These are phyloP conservation scores for Blennius ocellaris DNA, from an alignment of 2,113 vertebrate species.

Conservation along the genomic window DNA sequence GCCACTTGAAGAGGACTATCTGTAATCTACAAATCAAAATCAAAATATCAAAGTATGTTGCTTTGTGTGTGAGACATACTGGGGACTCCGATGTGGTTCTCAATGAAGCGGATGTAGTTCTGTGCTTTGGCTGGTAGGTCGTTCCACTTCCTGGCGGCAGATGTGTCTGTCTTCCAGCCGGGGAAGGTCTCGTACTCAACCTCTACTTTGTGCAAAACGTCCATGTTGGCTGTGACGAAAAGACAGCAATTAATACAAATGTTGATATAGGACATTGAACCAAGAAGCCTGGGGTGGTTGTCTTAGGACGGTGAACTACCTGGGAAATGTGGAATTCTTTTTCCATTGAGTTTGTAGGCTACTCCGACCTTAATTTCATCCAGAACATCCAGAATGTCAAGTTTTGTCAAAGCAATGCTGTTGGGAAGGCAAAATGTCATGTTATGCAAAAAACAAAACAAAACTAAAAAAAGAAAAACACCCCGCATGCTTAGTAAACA, in stretches of 20 bases:
- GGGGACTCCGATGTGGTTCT: slow-evolving; percentile 95
- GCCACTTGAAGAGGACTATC: not conserved
- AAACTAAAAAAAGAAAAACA: not conserved
- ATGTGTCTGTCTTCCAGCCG: slow-evolving; percentile 96
- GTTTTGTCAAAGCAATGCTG: slow-evolving; percentile 96
- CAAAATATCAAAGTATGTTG: not conserved
- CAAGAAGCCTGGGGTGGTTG: not conserved
- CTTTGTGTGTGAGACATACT: slow-evolving; percentile 79
- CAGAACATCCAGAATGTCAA: slow-evolving; percentile 96
- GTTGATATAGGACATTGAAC: not conserved
- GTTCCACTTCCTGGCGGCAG: slow-evolving; percentile 92
- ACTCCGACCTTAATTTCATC: slow-evolving; percentile 96
- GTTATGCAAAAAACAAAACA: not conserved
- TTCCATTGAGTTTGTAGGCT: slow-evolving; percentile 94
- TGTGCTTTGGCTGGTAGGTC: slow-evolving; percentile 95
- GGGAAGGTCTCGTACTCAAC: slow-evolving; percentile 97
- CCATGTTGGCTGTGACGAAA: slow-evolving; percentile 90
- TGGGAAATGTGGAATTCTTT: slow-evolving; percentile 96
- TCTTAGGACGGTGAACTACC: slow-evolving; percentile 79
- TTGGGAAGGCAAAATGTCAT: slow-evolving; percentile 19
- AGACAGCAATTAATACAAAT: slow-evolving; percentile 7
- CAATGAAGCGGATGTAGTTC: slow-evolving; percentile 95
- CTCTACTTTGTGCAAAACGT: slow-evolving; percentile 95
- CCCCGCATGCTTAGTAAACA: not conserved
- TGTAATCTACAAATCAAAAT: slow-evolving; percentile 10